Evolutionary conservation across 53 echinoderm and acorn worm species (phyloP), one percentile per base, ranked within the genome.

Genomic region (Arbacia lixula): DNA sequence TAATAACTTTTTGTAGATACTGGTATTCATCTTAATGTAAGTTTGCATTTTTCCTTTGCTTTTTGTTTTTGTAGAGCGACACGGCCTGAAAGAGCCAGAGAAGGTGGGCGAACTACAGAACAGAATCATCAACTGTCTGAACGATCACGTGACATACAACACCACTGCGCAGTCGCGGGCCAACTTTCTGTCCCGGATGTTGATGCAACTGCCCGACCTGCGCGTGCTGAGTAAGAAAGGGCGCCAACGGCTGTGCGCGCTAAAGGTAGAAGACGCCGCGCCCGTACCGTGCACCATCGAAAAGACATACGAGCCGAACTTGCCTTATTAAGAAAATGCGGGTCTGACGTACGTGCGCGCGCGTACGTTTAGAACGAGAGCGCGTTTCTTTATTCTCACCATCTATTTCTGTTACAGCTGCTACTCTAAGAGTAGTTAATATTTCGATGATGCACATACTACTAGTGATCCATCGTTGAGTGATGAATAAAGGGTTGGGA

Each of bases 131-230:
- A 76, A 87, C 68, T 95, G 94, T 71, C 90, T 99, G 63, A 94
- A 90, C 62, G 99, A 99, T 46, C 99, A 99, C 91, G 94, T 99
- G 88, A 99, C 99, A n/a, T 99, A 88, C 92, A 99, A 99, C 75
- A 92, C 94, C 57, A 86, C 86, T 40, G 99, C 94, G 65, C 86
- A 91, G 64, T 93, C 93, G 84, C 92, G 92, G 62, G 90, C 94
- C 53, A 95, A 95, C 62, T 99, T 94, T 87, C 89, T 99, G 24
- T 99, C 99, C 3, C 92, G 92, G 62, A 92, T 99, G 84, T 82
- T 99, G 34, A 89, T 99, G 53, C 92, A 92, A 76, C 74, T 99
- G 39, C 94, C 94, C 31, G 99, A 99, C 39, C 94, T 99, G 32
- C 93, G 99, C 55, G 92, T 94, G 67, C 82, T 99, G 84, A 96